A percentile compares a stretch with the other conserved stretches of the same genome.
These are phyloP conservation scores for Hirtodrosophila confusa DNA, from an alignment of 2,888 invertebrate genomes.

Conservation along the genomic window DNA sequence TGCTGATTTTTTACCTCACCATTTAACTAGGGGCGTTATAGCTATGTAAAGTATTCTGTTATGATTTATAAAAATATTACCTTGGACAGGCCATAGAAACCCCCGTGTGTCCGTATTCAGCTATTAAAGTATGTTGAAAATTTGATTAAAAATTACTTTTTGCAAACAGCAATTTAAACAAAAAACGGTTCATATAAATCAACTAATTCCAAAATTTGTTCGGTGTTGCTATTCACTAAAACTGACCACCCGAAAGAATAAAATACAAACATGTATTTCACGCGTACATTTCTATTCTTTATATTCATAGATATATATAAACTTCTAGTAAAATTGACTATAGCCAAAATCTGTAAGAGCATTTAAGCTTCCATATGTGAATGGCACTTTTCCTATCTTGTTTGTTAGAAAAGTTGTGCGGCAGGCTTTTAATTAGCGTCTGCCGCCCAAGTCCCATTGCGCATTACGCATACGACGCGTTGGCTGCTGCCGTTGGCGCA, in stretches of 20 bases:
- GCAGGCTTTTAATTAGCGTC: slow-evolving; percentile 74
- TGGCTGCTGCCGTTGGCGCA: slow-evolving; percentile 37
- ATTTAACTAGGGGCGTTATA: background rate
- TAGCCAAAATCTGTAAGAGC: slow-evolving; percentile 7
- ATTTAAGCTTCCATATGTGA: slow-evolving; percentile 17
- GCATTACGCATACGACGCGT: slow-evolving; percentile 76
- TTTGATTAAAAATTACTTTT: no score
- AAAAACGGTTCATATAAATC: no score
- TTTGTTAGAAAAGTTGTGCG: slow-evolving; percentile 60
- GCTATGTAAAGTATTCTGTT: background rate
- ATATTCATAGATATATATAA: no score
- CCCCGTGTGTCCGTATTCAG: no score
- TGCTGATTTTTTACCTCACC: slow-evolving; percentile 10
- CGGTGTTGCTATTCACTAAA: no score
- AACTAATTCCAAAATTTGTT: no score
- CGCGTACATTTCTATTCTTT: background rate
- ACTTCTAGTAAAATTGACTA: no score
- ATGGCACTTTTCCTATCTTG: slow-evolving; percentile 20
- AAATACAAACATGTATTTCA: background rate
- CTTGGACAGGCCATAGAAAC: no score
- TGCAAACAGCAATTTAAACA: no score
- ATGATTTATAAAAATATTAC: background rate
- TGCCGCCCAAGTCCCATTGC: slow-evolving; percentile 64
- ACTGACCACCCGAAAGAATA: no score
- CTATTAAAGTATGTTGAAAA: no score